These are phyloP conservation scores for Paradoxurus hermaphroditus DNA, from an alignment of 2,113 vertebrate genomes.

Conservation along the genomic window DNA sequence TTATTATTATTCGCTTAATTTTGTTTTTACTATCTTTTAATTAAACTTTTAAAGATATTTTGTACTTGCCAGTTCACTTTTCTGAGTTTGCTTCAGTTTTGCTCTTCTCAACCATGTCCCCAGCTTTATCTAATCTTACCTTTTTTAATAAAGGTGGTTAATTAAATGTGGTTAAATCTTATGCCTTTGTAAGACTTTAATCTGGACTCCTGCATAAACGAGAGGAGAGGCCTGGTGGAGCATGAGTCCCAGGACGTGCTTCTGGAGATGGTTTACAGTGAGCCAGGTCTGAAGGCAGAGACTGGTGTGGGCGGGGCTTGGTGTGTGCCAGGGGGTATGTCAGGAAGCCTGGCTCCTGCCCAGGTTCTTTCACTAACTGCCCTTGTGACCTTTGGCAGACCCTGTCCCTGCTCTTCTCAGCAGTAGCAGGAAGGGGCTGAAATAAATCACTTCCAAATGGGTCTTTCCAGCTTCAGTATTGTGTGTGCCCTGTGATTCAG, in stretches of 20 bases:
- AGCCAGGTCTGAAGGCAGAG: background rate
- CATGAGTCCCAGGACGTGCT: background rate
- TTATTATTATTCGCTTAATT: background rate
- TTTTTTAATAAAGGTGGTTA: slow-evolving; percentile 5
- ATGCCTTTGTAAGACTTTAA: background rate
- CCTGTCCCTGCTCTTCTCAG: background rate
- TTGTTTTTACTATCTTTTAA: background rate
- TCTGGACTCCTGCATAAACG: background rate
- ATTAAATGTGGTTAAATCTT: background rate
- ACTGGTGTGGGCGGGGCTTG: too few species aligned
- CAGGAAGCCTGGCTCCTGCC: background rate
- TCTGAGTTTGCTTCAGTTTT: background rate
- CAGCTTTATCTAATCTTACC: background rate
- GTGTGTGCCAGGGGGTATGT: rapidly evolving
- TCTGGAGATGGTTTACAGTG: background rate
- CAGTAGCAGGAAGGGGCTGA: background rate
- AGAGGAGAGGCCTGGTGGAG: background rate
- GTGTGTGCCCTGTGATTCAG: background rate
- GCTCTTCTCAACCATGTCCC: background rate
- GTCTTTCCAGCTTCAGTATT: background rate
- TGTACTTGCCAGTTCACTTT: background rate
- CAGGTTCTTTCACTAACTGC: background rate
- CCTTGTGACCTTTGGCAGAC: background rate
- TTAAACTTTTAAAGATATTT: background rate
- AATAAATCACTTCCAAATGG: background rate